Evolutionary conservation across 1,140 invertebrate genomes (phyloP), one percentile per base, ranked within the genome.

Genomic region (Cepaea nemoralis): DNA sequence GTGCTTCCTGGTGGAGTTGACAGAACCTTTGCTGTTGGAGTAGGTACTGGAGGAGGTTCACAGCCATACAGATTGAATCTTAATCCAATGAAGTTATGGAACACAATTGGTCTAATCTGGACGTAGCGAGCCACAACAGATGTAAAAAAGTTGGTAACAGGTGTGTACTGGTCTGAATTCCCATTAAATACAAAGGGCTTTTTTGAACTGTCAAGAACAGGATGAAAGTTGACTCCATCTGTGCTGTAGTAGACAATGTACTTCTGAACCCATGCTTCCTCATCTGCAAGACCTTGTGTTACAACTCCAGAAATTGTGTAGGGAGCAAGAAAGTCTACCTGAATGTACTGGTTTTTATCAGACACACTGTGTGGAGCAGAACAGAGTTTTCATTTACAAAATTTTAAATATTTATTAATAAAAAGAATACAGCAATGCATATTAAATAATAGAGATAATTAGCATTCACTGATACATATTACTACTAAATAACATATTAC

Each of bases 231-330:
- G 63, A 66, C 69, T 24, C 88, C 88, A 76, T 89, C 88, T 24
- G 67, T 86, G 50, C 88, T 89, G 84, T 87, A 87, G 75, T 84
- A 86, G 5, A 97, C 91, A 83, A 93, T 94, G 89, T 94, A 97
- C 0, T 93, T 92, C 0, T 93, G 94, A 0, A 97, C 95, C 95
- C 95, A 97, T 63, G 88, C 77, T 48, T 86, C 83, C 24, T 69
- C 71, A 33, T 88, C 88, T 6, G 85, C 80, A 19, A 87, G 83
- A 27, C 91, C 91, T 89, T 94, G 95, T 0, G 95, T 96, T 24
- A 93, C 91, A 14, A 97, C 91, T 69, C 95, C 96, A 19, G 95
- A 96, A 14, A 97, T 90, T 86, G 94, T 95, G 50, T 95, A 93
- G 0, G 94, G 93, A 48, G 94, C 93, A 24, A 94, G 88, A 87